A percentile compares a stretch with the other conserved stretches of the same genome.
phyloP scores from a whole-genome alignment of 2,113 vertebrate genomes.

The Myiozetetes cayanensis region DNA sequence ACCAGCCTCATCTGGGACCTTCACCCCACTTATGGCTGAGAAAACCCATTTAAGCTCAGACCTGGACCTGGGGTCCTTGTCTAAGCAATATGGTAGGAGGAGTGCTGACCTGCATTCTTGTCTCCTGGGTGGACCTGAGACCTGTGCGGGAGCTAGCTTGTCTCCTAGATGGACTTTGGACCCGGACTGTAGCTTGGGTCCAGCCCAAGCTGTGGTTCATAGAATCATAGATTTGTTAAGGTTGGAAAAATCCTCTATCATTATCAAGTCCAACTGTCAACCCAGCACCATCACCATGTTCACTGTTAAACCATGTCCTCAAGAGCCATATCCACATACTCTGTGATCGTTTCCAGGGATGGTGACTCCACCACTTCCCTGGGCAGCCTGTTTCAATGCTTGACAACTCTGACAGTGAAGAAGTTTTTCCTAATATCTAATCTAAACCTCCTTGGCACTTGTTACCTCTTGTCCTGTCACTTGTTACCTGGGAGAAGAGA shows the following conservation, averaged over 20 bases:
- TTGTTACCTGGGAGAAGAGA: neutral
- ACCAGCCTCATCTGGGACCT: neutral
- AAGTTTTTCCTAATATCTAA: neutral
- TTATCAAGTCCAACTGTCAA: neutral
- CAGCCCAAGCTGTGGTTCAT: neutral
- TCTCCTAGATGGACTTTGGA: neutral
- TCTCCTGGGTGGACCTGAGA: neutral
- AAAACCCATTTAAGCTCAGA: neutral
- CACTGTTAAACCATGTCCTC: neutral
- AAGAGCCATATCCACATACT: neutral
- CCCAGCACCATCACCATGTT: neutral
- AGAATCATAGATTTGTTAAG: neutral
- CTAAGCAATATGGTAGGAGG: neutral
- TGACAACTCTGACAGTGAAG: neutral
- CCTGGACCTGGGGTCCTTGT: neutral
- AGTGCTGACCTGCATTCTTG: neutral
- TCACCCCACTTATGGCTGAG: neutral
- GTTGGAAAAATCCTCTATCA: neutral
- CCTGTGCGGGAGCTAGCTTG: neutral
- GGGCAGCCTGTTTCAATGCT: neutral
- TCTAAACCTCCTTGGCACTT: neutral
- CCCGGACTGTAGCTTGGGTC: neutral
- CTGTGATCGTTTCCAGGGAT: neutral
- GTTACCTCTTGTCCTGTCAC: neutral
- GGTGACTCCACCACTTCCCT: neutral